Evolutionary conservation across 2,797 vertebrate species (phyloP), one percentile per base, ranked within the genome.

Genomic region (Falco peregrinus): DNA sequence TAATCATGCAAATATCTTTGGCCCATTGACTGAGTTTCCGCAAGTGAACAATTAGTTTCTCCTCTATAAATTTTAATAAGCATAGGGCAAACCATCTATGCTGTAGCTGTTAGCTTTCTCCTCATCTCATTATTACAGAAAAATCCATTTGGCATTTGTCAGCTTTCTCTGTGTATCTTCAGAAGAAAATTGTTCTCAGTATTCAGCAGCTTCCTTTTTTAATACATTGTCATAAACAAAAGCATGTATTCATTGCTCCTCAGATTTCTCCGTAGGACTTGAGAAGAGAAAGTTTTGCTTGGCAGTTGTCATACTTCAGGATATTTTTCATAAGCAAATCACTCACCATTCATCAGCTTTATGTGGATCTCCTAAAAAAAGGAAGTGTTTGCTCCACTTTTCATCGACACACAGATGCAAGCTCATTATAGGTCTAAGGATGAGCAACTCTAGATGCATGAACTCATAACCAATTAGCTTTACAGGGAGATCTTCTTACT

Each of bases 321-420:
- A 86, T 92, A 95, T 93, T 96, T 98, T 97, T 97, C 94, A 97
- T 96, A 94, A 94, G 90, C 87, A 97, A 97, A 96, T 96, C 74
- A 92, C 83, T 96, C 96, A 50, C 95, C 84, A 98, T 98, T 97
- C 94, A 97, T 97, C 95, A 96, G 94, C 86, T 98, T 97, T 97
- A 96, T 96, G 89, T 87, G 26, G 56, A 71, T 91, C 64, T 92
- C 50, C 90, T 75, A 86, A 94, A 95, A 94, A 96, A 97, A 96
- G 90, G 43, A 82, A 94, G 91, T 90, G 87, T 76, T 95, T 95
- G 84, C 78, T 98, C 92, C 91, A 97, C 92, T 96, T 95, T 96
- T 97, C 95, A 89, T 87, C 61, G 11, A 94, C 92, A 94, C 90
- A 94, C 94, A 97, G 97, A 97, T 95, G 96, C 78, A 95, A 92